Evolutionary conservation across 2,888 invertebrate species (phyloP), one percentile per base, ranked within the genome.

Genomic region (Phyllotreta cruciferae): DNA sequence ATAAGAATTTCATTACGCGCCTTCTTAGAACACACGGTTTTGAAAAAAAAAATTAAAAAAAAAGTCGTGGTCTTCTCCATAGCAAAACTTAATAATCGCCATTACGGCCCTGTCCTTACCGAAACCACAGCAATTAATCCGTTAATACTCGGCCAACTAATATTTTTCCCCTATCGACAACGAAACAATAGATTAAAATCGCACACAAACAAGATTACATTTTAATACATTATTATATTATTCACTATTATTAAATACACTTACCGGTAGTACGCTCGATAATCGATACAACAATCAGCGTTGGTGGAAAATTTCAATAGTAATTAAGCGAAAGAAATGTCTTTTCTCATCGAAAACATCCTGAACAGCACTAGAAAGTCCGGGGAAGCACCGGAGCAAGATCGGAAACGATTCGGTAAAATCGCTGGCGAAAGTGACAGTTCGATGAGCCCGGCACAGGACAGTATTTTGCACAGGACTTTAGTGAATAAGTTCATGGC

Each of bases 91-190:
- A n/a, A n/a, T n/a, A n/a, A n/a, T n/a, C n/a, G n/a, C 10, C 14
- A 49, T 10, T 49, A 34, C 52, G 13, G 3, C 44, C 60, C 60
- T 60, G 60, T 44, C 9, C 37, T 24, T 24, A 37, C 37, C 13
- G 53, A 47, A 60, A 60, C 60, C 60, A 36, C 60, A 58, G 52
- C 57, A 60, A 58, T 52, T 60, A 52, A 37, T 53, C 53, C 52
- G 52, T 60, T 60, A 60, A 60, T 49, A 60, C 52, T 24, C 49
- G 38, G 39, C 42, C 6, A 44, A 60, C 44, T 52, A 60, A 60
- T 52, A 60, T 52, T 60, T 60, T 10, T n/a, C 37, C 52, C 52
- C 44, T 60, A 60, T 60, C 60, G 24, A 52, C 37, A 60, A 60
- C 53, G 49, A 24, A 24, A 24, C 24, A 35, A 24, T 24, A 24